phyloP scores from a whole-genome alignment of 2,113 vertebrate genomes.

The Microcebus tavaratra region DNA sequence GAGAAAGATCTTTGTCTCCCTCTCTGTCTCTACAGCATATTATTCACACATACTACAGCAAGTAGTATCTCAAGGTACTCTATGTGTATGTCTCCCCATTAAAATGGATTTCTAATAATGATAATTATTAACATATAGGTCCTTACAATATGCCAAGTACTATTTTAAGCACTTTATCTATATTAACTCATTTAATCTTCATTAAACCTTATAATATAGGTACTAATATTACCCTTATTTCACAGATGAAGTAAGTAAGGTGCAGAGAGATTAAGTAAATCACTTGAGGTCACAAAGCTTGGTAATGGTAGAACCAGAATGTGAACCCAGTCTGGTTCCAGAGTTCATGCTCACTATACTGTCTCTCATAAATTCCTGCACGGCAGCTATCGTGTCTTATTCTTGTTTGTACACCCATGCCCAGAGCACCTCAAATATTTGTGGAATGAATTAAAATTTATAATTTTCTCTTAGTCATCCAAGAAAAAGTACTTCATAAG shows the following conservation, averaged over 20 bases:
- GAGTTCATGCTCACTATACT: neutral
- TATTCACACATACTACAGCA: neutral
- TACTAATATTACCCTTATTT: neutral
- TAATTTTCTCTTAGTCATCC: slow-evolving; percentile 73
- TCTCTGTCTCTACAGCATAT: neutral
- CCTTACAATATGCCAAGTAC: neutral
- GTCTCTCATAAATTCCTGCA: slow-evolving; percentile 52
- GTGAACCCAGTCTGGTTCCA: neutral
- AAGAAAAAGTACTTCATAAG: slow-evolving; percentile 69
- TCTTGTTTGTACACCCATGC: slow-evolving; percentile 57
- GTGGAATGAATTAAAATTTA: slow-evolving; percentile 78
- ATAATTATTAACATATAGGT: neutral
- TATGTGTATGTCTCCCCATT: neutral
- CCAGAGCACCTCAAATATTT: slow-evolving; percentile 75
- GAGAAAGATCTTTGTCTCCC: neutral
- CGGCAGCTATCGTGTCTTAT: slow-evolving; percentile 29
- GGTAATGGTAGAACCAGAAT: neutral
- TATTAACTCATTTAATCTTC: slow-evolving; percentile 9
- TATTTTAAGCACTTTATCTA: neutral
- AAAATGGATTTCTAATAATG: neutral
- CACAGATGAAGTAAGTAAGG: slow-evolving; percentile 16
- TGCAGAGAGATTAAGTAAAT: neutral
- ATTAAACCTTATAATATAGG: neutral
- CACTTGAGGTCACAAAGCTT: neutral
- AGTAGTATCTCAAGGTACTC: neutral